phyloP scores from a whole-genome alignment of 1,140 invertebrate species.

The Pollicipes pollicipes region DNA sequence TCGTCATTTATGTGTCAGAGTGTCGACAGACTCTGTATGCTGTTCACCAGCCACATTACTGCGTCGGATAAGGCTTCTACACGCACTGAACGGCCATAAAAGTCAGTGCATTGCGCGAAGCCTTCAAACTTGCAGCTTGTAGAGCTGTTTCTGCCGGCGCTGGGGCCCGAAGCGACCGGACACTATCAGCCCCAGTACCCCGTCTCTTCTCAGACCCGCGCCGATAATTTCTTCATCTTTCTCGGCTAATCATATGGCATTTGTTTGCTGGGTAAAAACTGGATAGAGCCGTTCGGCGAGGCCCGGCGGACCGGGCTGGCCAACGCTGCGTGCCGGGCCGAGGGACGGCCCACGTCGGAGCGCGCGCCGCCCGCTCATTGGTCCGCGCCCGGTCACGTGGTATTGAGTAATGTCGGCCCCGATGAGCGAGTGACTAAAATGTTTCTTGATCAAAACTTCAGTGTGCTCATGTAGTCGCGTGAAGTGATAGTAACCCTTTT shows the following conservation, averaged over 20 bases:
- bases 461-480: conserved; percentile 1
- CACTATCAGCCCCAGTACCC: neutral
- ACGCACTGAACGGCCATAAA: neutral
- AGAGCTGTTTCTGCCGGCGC: no score
- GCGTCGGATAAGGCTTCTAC: neutral
- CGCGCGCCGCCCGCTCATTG: neutral
- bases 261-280: neutral
- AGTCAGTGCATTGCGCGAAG: neutral
- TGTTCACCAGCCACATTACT: no score
- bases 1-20: no score
- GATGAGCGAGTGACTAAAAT: neutral
- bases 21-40: no score
- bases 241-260: neutral
- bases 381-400: neutral
- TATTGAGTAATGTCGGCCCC: neutral
- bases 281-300: neutral
- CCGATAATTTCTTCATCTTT: neutral
- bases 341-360: neutral
- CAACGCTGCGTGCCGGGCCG: neutral
- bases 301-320: no score
- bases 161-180: neutral
- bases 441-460: conserved; percentile 2
- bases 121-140: no score
- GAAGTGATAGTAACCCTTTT: neutral
- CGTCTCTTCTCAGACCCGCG: neutral